These are phyloP conservation scores for Phaonia tiefii DNA, from an alignment of 2,888 invertebrate species.

Conservation along the genomic window DNA sequence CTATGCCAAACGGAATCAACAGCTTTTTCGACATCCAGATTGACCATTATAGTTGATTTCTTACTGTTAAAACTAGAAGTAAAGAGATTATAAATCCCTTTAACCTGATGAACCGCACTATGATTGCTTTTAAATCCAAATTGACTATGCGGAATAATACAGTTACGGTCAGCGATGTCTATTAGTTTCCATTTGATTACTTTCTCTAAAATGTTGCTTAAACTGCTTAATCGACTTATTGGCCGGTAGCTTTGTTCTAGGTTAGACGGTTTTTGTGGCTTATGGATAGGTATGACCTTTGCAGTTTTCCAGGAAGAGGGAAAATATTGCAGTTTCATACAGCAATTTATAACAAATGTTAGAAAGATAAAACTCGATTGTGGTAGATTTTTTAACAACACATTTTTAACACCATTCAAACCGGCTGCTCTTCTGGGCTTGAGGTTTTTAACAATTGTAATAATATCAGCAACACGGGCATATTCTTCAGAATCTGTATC, in stretches of 20 bases:
- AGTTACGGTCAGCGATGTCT: no score
- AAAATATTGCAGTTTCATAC: conserved; percentile 51
- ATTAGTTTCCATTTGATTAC: conserved; percentile 41
- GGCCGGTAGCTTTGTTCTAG: conserved; percentile 46
- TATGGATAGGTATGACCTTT: no score
- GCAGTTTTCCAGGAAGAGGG: no score
- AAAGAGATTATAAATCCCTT: no score
- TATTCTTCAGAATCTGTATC: background rate
- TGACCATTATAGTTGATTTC: background rate
- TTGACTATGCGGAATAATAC: no score
- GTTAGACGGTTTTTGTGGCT: no score
- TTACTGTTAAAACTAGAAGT: no score
- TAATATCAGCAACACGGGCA: background rate
- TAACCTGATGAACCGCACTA: conserved; percentile 33
- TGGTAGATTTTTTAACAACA: conserved; percentile 33
- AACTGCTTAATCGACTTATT: conserved; percentile 45
- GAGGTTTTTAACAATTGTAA: conserved; percentile 4
- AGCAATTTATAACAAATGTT: conserved; percentile 48
- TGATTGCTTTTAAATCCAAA: no score
- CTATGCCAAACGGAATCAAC: no score
- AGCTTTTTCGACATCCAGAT: no score
- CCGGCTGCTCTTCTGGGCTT: conserved; percentile 33
- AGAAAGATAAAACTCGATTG: conserved; percentile 17
- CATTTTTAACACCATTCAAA: conserved; percentile 21
- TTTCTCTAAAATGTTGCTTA: conserved; percentile 57